Evolutionary conservation across 2,797 vertebrate genomes (phyloP).

Genomic region (Hyperoplus immaculatus): DNA sequence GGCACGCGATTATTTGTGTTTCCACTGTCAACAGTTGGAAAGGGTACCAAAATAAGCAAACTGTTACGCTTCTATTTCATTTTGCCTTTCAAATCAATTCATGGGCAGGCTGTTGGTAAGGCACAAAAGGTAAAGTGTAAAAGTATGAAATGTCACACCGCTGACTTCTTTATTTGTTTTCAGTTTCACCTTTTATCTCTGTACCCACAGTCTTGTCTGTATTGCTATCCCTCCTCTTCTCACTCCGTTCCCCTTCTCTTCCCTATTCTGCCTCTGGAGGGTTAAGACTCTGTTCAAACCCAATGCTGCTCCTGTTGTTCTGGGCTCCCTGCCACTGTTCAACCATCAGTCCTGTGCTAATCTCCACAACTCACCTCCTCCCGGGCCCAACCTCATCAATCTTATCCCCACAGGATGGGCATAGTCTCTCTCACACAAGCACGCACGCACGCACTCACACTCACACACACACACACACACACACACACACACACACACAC

Average conservation of each 20-base stretch:
- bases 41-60: too few species aligned
- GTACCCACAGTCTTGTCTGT: conserved; percentile 47
- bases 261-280: conserved; percentile 66
- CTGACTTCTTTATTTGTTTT: conserved; percentile 29
- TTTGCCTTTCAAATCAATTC: neutral
- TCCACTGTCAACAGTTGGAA: too few species aligned
- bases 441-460: conserved; percentile 19
- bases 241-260: conserved; percentile 37
- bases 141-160: conserved; percentile 44
- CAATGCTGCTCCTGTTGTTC: conserved; percentile 71
- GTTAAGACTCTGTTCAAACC: conserved; percentile 68
- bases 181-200: conserved; percentile 37
- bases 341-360: conserved; percentile 81
- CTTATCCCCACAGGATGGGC: conserved; percentile 69
- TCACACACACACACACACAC: conserved; percentile 11
- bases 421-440: conserved; percentile 33
- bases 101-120: neutral
- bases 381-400: conserved; percentile 78
- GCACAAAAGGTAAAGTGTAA: conserved; percentile 20
- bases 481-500: conserved; percentile 19
- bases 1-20: too few species aligned
- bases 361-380: conserved; percentile 79
- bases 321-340: conserved; percentile 80
- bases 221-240: conserved; percentile 44
- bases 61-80: neutral